A percentile compares a stretch with the other conserved stretches of the same genome.
phyloP scores from a whole-genome alignment of 2,797 vertebrate species.

The Lutjanus campechanus region DNA sequence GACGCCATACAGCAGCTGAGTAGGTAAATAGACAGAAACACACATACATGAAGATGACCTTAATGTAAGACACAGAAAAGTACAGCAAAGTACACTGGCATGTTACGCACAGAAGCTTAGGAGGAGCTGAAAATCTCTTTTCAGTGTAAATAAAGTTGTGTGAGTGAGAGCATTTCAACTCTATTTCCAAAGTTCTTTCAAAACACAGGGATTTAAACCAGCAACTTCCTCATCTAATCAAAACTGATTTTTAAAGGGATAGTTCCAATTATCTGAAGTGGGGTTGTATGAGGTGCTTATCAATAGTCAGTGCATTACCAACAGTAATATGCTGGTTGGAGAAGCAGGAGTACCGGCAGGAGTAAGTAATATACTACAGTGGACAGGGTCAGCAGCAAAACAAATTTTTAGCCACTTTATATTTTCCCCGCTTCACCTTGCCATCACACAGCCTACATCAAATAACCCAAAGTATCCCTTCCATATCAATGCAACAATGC shows the following conservation, averaged over 20 bases:
- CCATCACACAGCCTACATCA: no score
- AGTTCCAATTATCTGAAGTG: no score
- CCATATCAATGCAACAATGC: not conserved
- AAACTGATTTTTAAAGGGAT: not conserved
- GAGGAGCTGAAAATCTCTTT: not conserved
- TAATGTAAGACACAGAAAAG: not conserved
- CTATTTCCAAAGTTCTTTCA: not conserved
- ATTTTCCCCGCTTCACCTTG: no score
- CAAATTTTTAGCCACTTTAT: no score
- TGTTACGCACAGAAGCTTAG: not conserved
- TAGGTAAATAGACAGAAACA: slow-evolving; percentile 33
- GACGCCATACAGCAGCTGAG: not conserved
- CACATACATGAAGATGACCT: slow-evolving; percentile 1
- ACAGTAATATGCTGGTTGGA: no score
- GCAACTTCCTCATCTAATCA: not conserved
- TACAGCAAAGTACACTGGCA: not conserved
- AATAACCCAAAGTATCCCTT: no score
- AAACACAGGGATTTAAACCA: not conserved
- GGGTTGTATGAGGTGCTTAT: no score
- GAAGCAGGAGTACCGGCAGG: no score
- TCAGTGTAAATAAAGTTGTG: not conserved
- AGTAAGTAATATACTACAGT: no score
- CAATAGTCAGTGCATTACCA: no score
- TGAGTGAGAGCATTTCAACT: not conserved
- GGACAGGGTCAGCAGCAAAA: no score